Base-by-base conservation (phyloP, 2,888 invertebrate genomes). In the Leptinotarsa rubiginosa region DNA sequence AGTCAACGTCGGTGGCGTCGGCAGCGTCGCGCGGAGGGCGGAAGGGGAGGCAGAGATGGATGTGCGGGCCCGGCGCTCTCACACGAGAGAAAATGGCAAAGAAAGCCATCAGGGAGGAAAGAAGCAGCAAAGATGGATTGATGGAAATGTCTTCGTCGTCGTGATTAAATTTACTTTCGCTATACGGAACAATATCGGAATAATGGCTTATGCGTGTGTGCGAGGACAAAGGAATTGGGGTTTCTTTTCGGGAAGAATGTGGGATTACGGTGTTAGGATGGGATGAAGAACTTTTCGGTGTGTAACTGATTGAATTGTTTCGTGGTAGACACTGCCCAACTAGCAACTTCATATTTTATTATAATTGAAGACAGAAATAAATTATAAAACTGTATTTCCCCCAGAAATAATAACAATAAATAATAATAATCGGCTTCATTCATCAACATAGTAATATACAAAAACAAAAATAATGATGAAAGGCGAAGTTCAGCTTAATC, bases 121-220 rank as follows among this genome's bases (percentile, higher is more conserved):
- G 67, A 67, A 81, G 80, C 81, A 85, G 84, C 83, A 85, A 85
- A 87, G 87, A 87, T 87, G 85, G 86, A 88, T 87, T 87, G 87
- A 87, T 87, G 87, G 86, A 85, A 87, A 87, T 85, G 87, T 87
- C 87, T 86, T 85, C 85, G 87, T 87, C 87, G 86, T 85, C 85
- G 85, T 87, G 87, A 87, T 87, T 87, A 87, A 87, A 87, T 87
- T 87, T 87, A 86, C 87, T 87, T 87, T 87, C 86, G 83, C 84
- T 86, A 84, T 86, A 85, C 85, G 62, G 62, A 41, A 62, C 62
- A 62, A 62, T 62, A 62, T 62, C 62, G n/a, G 62, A 62, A n/a
- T 62, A 62, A 62, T 62, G 62, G 62, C 25, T 62, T 25, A 62
- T 62, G 41, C 62, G 62, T 62, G 41, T 62, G 62, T 62, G 62